Conservation (phyloP, 2,888 invertebrate species). For the Heliconius cydno region DNA sequence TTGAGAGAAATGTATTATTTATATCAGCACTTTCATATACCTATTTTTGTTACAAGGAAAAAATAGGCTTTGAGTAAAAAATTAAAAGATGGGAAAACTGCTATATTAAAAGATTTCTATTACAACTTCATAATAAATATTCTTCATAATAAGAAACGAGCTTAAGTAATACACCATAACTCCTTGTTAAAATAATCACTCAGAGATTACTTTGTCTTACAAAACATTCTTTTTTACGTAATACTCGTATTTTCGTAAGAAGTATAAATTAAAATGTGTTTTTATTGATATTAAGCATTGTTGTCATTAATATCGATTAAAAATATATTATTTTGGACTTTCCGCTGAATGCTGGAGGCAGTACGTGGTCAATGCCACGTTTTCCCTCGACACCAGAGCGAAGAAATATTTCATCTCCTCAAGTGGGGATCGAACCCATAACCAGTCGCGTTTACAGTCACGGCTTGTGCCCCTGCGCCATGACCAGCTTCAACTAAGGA, state of each 20-base stretch:
- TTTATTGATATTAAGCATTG: too few relatives aligned
- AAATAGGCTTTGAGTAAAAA: background rate
- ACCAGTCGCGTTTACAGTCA: too few relatives aligned
- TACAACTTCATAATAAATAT: constrained; percentile 8
- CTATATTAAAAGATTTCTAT: background rate
- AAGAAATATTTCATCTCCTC: too few relatives aligned
- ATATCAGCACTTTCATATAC: background rate
- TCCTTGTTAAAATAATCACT: constrained; percentile 17
- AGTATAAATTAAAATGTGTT: background rate
- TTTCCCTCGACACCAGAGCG: too few relatives aligned
- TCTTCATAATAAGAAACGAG: background rate
- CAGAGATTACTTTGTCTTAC: background rate
- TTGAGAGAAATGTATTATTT: background rate
- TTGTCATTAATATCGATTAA: too few relatives aligned
- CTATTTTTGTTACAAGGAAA: background rate
- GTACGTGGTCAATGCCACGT: too few relatives aligned
- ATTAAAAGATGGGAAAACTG: background rate
- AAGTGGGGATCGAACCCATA: too few relatives aligned
- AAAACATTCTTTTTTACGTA: background rate
- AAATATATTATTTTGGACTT: too few relatives aligned
- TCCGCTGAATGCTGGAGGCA: too few relatives aligned
- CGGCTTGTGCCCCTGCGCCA: too few relatives aligned
- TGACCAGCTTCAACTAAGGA: too few relatives aligned
- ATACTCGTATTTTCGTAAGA: background rate
- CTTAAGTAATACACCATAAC: background rate